These are phyloP conservation scores for Tetrapedia diversipes DNA, from an alignment of 2,888 invertebrate genomes.

Conservation along the genomic window DNA sequence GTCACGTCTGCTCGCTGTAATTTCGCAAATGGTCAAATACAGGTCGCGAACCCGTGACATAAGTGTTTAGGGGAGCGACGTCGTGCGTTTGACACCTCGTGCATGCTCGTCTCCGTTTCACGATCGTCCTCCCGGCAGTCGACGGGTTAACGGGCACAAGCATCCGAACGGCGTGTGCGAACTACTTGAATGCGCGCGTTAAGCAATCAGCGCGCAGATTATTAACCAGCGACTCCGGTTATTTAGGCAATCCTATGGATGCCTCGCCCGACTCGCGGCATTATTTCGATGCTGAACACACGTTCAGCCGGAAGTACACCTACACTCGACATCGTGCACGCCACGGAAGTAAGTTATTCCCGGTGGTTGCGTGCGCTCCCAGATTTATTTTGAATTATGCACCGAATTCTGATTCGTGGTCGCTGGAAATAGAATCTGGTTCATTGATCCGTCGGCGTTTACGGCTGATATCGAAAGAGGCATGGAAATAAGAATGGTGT, in stretches of 20 bases:
- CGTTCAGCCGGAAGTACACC: conserved; percentile 12
- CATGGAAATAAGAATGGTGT: too few relatives aligned
- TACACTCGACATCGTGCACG: conserved; percentile 11
- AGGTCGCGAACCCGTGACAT: conserved; percentile 57
- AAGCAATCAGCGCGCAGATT: conserved; percentile 58
- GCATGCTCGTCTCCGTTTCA: conserved; percentile 55
- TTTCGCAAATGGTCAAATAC: conserved; percentile 60
- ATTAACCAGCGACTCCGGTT: conserved; percentile 59
- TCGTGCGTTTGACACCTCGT: conserved; percentile 70
- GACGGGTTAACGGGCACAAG: conserved; percentile 53
- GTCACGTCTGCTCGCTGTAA: conserved; percentile 49
- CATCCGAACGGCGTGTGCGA: conserved; percentile 52
- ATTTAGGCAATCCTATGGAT: conserved; percentile 53
- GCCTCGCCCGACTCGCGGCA: conserved; percentile 18
- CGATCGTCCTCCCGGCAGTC: conserved; percentile 50
- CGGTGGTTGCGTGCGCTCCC: neutral
- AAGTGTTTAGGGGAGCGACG: conserved; percentile 48
- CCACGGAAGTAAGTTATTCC: conserved; percentile 2
- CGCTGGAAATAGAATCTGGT: too few relatives aligned
- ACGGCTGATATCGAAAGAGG: too few relatives aligned
- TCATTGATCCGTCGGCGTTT: too few relatives aligned
- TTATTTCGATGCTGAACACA: conserved; percentile 43
- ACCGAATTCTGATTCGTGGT: too few relatives aligned
- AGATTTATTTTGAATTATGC: too few relatives aligned
- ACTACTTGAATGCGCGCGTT: conserved; percentile 56